These are phyloP conservation scores for Leuciscus waleckii DNA, from an alignment of 2,797 vertebrate species.

Conservation along the genomic window DNA sequence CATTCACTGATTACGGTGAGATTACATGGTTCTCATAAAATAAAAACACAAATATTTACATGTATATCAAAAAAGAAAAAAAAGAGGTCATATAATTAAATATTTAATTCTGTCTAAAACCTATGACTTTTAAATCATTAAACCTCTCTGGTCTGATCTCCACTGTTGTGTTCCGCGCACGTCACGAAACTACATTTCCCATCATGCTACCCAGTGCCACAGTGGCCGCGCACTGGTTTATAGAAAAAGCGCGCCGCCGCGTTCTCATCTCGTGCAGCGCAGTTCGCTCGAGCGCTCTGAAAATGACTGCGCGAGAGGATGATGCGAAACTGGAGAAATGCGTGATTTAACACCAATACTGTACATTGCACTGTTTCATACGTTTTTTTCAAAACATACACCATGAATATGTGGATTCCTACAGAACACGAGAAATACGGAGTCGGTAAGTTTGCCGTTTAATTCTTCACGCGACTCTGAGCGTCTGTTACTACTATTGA, in stretches of 20 bases:
- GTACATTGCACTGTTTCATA: conserved; percentile 66
- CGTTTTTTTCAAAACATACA: conserved; percentile 62
- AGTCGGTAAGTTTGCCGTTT: conserved; percentile 88
- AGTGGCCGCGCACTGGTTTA: conserved; percentile 19
- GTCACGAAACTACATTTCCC: conserved; percentile 74
- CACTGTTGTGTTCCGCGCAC: neutral
- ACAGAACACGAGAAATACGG: conserved; percentile 98
- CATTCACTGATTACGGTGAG: neutral
- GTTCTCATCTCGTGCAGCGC: conserved; percentile 34
- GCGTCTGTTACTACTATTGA: conserved; percentile 39
- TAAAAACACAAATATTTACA: neutral
- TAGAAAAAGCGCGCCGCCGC: conserved; percentile 7
- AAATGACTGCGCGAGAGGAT: conserved; percentile 84
- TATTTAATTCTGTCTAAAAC: neutral
- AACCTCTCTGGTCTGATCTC: neutral
- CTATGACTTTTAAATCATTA: neutral
- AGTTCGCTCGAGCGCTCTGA: conserved; percentile 76
- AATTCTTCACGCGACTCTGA: conserved; percentile 33
- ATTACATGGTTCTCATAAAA: neutral
- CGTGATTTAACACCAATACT: conserved; percentile 63
- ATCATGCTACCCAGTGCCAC: conserved; percentile 65
- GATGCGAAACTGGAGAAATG: conserved; percentile 74
- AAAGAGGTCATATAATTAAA: neutral
- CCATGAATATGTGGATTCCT: conserved; percentile 92
- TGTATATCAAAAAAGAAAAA: neutral